These are phyloP conservation scores for Pinctada fucata DNA, from an alignment of 2,888 invertebrate genomes.

Conservation along the genomic window DNA sequence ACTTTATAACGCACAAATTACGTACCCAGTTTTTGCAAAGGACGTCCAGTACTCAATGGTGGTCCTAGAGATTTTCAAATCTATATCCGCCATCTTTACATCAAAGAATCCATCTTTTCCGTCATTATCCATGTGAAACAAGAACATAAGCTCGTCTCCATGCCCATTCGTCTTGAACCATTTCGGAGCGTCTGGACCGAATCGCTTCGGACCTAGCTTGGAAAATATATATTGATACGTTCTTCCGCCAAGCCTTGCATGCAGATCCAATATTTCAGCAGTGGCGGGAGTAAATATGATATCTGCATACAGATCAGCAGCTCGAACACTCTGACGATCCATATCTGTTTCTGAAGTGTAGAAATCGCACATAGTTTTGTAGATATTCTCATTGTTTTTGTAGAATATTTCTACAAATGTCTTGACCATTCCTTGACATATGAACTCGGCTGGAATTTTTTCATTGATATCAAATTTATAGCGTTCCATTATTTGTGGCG, in stretches of 20 bases:
- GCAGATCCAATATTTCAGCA: background rate
- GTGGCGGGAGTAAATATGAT: background rate
- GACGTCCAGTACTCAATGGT: conserved; percentile 69
- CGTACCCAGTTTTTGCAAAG: conserved; percentile 48
- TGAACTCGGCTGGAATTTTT: background rate
- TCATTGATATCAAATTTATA: background rate
- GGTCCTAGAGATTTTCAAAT: background rate
- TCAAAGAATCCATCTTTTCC: background rate
- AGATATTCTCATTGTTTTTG: background rate
- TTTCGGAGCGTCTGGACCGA: background rate
- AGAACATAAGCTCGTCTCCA: background rate
- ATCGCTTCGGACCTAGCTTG: background rate
- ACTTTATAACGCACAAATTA: no score
- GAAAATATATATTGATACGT: background rate
- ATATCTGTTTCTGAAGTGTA: background rate
- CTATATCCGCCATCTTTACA: background rate
- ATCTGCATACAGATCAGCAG: background rate
- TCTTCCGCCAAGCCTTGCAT: background rate
- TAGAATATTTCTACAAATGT: background rate
- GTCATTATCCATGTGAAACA: background rate
- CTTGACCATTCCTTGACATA: background rate
- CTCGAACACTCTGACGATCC: background rate
- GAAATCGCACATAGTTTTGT: background rate
- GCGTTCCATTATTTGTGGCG: background rate
- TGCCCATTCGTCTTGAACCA: background rate